Base-by-base conservation (phyloP, 2,888 invertebrate genomes). In the Diachrysia chrysitis region DNA sequence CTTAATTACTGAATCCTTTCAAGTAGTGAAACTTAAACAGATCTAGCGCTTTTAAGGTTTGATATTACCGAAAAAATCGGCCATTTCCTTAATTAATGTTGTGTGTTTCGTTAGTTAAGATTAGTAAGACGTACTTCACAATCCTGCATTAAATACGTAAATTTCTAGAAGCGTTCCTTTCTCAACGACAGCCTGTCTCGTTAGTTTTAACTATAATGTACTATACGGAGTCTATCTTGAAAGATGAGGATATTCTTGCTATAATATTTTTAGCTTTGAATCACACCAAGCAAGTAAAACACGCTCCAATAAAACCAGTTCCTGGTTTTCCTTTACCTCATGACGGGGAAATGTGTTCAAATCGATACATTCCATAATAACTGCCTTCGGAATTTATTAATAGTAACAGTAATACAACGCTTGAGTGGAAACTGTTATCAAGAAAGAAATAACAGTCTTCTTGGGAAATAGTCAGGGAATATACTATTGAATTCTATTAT, bases 1-100 rank as follows among this genome's bases (percentile, higher is more conserved):
- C 65, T 66, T 79, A 72, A 69, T 77, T 73, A 29, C 63, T 53
- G 70, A 76, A 81, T 69, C 60, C 66, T 68, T 76, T 69, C 48
- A 67, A 78, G 69, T 76, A 42, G 37, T 42, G 53, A 67, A 53
- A 46, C n/a, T 29, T 17, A 32, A 53, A 66, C 55, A 12, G 19
- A 59, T 60, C 55, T 19, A 19, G 21, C 23, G 14, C n/a, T 55
- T 23, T 7, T 16, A 23, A 53, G 46, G 56, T 55, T 29, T 35
- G 2, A 37, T 54, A 21, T 0, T 42, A 42, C 9, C 23, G 16
- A 9, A 48, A 61, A 63, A 60, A 51, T 60, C 51, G 21, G n/a
- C 56, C 42, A 59, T 19, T 4, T n/a, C 32, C 19, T 42, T 48
- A 10, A 57, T n/a, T 35, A 61, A 51, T n/a, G 29, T 37, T n/a